Percentiles rank a stretch among this genome's conserved stretches.
Evolutionary conservation across 2,888 invertebrate genomes (phyloP).

Genomic region (Aelia acuminata): DNA sequence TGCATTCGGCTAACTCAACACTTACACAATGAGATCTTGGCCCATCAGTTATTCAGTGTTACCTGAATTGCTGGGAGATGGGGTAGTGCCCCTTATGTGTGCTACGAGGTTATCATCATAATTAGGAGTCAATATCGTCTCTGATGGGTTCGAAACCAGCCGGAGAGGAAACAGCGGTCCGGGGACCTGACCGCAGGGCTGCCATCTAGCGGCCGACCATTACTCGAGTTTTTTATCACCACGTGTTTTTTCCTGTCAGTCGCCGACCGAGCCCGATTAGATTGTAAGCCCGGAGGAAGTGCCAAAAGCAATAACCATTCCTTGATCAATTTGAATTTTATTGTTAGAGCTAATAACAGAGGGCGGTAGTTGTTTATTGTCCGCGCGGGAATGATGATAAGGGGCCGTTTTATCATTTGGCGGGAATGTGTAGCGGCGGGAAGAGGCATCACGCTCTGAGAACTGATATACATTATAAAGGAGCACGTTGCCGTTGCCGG

Average conservation of each 20-base stretch:
- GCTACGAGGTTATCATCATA: background rate
- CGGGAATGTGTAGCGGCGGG: constrained; percentile 56
- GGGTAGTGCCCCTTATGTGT: background rate
- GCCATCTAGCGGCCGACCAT: background rate
- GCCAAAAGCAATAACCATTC: constrained; percentile 22
- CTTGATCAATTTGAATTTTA: constrained; percentile 28
- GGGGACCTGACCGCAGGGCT: background rate
- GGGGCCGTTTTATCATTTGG: constrained; percentile 54
- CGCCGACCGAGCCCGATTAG: background rate
- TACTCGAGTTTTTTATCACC: background rate
- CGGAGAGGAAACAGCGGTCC: background rate
- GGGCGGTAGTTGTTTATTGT: constrained; percentile 51
- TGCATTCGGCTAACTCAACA: too few relatives aligned
- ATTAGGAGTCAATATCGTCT: background rate
- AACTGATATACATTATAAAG: constrained; percentile 65
- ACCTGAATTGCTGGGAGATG: background rate
- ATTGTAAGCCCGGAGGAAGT: constrained; percentile 8
- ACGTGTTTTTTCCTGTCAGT: background rate
- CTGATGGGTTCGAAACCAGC: background rate
- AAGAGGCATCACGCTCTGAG: constrained; percentile 62
- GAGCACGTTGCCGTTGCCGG: constrained; percentile 62
- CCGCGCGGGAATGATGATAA: constrained; percentile 55
- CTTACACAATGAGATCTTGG: too few relatives aligned
- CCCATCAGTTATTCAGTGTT: too few relatives aligned
- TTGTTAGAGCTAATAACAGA: constrained; percentile 26